Percentiles rank a stretch among this genome's conserved stretches.
These are phyloP conservation scores for Ips typographus DNA, from an alignment of 1,140 invertebrate genomes.

Conservation along the genomic window DNA sequence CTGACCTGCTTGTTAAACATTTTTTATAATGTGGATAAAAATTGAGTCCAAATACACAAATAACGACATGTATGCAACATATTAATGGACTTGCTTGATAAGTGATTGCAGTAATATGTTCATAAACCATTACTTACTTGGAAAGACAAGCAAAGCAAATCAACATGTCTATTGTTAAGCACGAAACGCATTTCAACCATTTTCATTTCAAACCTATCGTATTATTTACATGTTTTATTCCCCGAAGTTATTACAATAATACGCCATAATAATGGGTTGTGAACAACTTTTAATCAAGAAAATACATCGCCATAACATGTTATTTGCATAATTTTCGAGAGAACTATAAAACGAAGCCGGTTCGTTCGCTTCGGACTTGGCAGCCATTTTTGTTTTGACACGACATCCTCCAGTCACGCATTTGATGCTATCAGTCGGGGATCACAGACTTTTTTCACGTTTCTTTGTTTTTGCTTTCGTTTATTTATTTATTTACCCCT, in stretches of 20 bases:
- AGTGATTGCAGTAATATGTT: no score
- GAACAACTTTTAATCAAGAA: conserved; percentile 34
- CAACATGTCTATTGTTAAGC: neutral
- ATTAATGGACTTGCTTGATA: no score
- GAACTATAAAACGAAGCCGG: conserved; percentile 25
- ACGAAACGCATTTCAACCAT: conserved; percentile 3
- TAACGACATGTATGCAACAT: no score
- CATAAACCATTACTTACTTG: no score
- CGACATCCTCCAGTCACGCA: conserved; percentile 33
- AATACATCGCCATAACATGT: conserved; percentile 33
- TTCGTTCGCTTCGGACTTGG: conserved; percentile 22
- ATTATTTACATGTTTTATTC: conserved; percentile 32
- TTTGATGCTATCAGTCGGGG: conserved; percentile 31
- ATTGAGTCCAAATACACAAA: no score
- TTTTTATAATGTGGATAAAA: no score
- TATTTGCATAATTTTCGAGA: conserved; percentile 33
- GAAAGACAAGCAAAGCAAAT: no score
- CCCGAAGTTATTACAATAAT: conserved; percentile 32
- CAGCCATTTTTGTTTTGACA: conserved; percentile 32
- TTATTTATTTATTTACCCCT: no score
- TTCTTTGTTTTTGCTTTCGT: conserved; percentile 2
- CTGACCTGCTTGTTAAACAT: no score
- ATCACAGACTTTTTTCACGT: conserved; percentile 20
- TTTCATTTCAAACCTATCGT: conserved; percentile 4
- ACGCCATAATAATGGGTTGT: conserved; percentile 30